Evolutionary conservation across 2,797 vertebrate genomes (phyloP).

Genomic region (Cyprinodon diabolis): DNA sequence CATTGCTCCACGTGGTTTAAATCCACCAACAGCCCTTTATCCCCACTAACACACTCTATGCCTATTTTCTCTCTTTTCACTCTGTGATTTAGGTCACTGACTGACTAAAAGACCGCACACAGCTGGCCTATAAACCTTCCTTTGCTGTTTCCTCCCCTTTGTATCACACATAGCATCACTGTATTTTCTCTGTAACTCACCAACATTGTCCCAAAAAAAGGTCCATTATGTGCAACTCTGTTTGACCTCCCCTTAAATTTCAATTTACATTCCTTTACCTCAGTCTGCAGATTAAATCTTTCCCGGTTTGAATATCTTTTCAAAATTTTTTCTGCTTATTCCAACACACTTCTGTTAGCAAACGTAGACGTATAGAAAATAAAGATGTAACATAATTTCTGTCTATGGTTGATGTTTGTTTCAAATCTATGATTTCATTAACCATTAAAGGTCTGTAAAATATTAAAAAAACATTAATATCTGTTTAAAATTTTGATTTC

Average conservation of each 20-base stretch:
- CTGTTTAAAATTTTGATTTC: too few relatives aligned
- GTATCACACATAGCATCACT: slow-evolving; percentile 25
- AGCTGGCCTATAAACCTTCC: slow-evolving; percentile 79
- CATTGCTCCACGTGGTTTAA: slow-evolving; percentile 7
- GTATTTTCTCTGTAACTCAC: slow-evolving; percentile 39
- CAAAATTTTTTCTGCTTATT: not conserved
- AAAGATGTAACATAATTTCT: not conserved
- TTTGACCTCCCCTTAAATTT: not conserved
- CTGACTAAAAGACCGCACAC: slow-evolving; percentile 81
- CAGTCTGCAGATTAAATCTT: not conserved
- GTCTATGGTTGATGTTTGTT: not conserved
- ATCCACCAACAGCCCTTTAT: slow-evolving; percentile 9
- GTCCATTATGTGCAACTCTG: slow-evolving; percentile 3
- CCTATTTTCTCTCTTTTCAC: slow-evolving; percentile 60
- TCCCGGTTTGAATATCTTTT: not conserved
- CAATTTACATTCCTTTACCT: not conserved
- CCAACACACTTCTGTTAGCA: not conserved
- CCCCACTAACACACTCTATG: slow-evolving; percentile 16
- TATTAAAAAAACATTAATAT: too few relatives aligned
- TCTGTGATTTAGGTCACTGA: slow-evolving; percentile 83
- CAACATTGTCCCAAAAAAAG: slow-evolving; percentile 34
- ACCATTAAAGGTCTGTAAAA: too few relatives aligned
- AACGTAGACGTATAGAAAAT: not conserved
- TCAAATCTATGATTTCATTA: too few relatives aligned
- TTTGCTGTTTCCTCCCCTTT: slow-evolving; percentile 36